Conservation (phyloP, 2,888 invertebrate genomes). For the Cephus runcator region DNA sequence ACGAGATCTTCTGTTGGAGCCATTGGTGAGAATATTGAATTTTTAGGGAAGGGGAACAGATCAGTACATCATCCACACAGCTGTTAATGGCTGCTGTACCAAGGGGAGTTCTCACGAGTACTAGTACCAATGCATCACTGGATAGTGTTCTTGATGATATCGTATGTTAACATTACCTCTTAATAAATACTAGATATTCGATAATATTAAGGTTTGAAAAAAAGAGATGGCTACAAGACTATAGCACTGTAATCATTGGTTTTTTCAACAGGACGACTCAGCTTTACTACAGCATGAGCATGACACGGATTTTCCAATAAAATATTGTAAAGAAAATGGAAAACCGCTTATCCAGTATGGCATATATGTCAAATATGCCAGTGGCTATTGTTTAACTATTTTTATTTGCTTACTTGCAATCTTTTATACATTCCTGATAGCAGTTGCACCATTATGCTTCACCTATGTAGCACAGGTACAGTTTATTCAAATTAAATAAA, state of each 20-base stretch:
- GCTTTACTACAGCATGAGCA: slow-evolving; percentile 12
- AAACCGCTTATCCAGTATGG: slow-evolving; percentile 19
- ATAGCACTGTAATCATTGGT: neutral
- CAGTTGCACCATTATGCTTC: slow-evolving; percentile 36
- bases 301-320: slow-evolving; percentile 13
- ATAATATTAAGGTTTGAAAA: neutral
- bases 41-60: slow-evolving; percentile 29
- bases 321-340: slow-evolving; percentile 9
- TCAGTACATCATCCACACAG: slow-evolving; percentile 28
- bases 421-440: slow-evolving; percentile 38
- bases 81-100: slow-evolving; percentile 27
- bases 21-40: neutral
- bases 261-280: slow-evolving; percentile 21
- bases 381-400: slow-evolving; percentile 29
- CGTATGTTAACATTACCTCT: slow-evolving; percentile 10
- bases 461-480: slow-evolving; percentile 36
- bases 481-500: neutral
- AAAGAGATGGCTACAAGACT: neutral
- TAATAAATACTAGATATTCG: neutral
- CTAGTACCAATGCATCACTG: slow-evolving; percentile 27
- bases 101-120: slow-evolving; percentile 30
- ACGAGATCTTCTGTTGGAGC: neutral
- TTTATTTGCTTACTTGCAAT: slow-evolving; percentile 29
- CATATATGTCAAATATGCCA: slow-evolving; percentile 32
- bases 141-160: slow-evolving; percentile 23